Percentiles rank a stretch among this genome's conserved stretches.
Conservation (phyloP, 2,797 vertebrate genomes). For the Psittacula echo region DNA sequence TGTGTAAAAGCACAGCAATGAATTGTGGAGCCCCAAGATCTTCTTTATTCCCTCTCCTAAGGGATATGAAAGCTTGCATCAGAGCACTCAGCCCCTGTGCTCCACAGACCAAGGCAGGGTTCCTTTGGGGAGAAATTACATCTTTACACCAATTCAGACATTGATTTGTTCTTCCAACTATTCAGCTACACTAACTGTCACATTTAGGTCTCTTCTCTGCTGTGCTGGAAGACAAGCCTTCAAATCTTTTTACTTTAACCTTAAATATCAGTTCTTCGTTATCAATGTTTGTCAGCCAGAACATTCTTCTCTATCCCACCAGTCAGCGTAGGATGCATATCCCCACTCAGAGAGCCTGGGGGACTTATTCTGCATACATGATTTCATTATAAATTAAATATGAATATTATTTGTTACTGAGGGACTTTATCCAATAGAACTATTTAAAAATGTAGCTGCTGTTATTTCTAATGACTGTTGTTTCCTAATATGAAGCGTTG, state of each 20-base stretch:
- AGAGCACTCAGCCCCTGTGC: neutral
- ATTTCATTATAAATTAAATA: neutral
- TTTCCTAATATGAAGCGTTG: neutral
- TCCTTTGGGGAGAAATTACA: neutral
- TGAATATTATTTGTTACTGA: neutral
- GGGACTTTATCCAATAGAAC: neutral
- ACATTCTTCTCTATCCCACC: neutral
- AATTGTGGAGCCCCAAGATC: neutral
- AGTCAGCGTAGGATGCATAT: neutral
- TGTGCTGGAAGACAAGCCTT: neutral
- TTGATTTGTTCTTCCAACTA: neutral
- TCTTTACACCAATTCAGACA: neutral
- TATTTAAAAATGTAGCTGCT: neutral
- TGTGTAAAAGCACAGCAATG: neutral
- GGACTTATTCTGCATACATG: neutral
- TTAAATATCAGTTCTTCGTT: neutral
- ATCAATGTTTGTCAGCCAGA: neutral
- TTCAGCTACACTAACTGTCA: neutral
- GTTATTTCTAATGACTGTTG: neutral
- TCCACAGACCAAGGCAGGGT: neutral
- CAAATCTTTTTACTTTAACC: neutral
- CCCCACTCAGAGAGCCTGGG: neutral
- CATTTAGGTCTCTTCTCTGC: neutral
- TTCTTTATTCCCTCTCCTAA: neutral
- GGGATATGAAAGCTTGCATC: rapidly evolving